phyloP scores from a whole-genome alignment of 2,113 vertebrate genomes.

The Vicugna pacos region DNA sequence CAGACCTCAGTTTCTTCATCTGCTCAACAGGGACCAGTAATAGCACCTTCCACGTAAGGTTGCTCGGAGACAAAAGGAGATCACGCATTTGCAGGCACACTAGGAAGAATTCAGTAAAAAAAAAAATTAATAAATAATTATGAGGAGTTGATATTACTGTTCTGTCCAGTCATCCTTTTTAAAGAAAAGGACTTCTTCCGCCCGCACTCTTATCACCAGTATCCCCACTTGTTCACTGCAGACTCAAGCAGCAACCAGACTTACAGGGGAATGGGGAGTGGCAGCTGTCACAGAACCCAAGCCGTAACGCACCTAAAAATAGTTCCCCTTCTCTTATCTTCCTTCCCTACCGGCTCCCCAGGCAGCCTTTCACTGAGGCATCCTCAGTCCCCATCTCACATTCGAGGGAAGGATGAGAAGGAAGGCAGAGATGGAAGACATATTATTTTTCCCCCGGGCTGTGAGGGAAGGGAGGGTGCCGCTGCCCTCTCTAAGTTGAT shows the following conservation, averaged over 20 bases:
- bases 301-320: background rate
- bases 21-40: background rate
- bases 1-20: background rate
- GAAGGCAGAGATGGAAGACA: background rate
- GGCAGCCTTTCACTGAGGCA: background rate
- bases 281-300: background rate
- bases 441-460: background rate
- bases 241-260: background rate
- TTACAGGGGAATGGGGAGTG: background rate
- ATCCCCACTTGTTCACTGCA: background rate
- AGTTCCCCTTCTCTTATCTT: background rate
- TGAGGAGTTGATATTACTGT: background rate
- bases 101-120: background rate
- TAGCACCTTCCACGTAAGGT: background rate
- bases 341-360: background rate
- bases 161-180: background rate
- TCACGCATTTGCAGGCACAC: accelerated
- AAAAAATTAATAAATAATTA: too few species aligned
- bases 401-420: background rate
- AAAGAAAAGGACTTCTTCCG: background rate
- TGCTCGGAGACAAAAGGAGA: background rate
- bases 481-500: constrained; percentile 86
- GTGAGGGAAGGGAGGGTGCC: constrained; percentile 19
- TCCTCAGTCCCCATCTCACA: background rate
- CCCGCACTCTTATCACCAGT: background rate